Conservation (phyloP, 2,113 vertebrate genomes). For the Aix galericulata region DNA sequence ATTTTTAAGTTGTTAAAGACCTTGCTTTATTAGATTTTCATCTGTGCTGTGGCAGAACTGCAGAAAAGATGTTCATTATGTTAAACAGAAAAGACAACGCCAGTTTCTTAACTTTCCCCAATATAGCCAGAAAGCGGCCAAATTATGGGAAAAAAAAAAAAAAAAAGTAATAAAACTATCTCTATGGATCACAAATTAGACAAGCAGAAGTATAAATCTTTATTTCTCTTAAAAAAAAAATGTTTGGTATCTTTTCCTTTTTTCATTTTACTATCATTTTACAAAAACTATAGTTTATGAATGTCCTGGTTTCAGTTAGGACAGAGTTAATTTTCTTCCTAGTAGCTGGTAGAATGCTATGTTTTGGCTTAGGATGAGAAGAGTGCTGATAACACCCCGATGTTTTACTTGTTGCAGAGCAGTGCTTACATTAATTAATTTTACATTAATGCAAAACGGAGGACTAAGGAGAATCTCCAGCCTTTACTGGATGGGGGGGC, state of each 20-base stretch:
- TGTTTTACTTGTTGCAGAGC: too few species aligned
- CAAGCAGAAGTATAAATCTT: neutral
- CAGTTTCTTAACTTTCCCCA: slow-evolving; percentile 45
- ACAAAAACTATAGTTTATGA: neutral
- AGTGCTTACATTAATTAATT: too few species aligned
- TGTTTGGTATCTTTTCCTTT: neutral
- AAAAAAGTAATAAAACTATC: neutral
- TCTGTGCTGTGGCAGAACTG: slow-evolving; percentile 61
- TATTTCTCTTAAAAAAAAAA: neutral
- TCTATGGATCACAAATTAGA: slow-evolving; percentile 11
- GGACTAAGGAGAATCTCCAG: too few species aligned
- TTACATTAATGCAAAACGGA: too few species aligned
- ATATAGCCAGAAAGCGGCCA: slow-evolving; percentile 20
- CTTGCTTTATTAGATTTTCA: slow-evolving; percentile 39
- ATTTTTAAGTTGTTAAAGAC: slow-evolving; percentile 66
- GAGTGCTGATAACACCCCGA: too few species aligned
- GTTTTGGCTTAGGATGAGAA: too few species aligned
- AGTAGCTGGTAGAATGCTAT: too few species aligned
- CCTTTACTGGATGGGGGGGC: too few species aligned
- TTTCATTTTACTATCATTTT: neutral
- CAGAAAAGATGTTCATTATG: slow-evolving; percentile 48
- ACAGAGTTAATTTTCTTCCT: too few species aligned
- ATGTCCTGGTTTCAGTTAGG: too few species aligned
- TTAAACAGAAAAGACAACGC: slow-evolving; percentile 60
- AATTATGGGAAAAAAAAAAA: neutral